A percentile compares a stretch with the other conserved stretches of the same genome.
Evolutionary conservation across 2,113 vertebrate species (phyloP).

Genomic region (Columba janthina): DNA sequence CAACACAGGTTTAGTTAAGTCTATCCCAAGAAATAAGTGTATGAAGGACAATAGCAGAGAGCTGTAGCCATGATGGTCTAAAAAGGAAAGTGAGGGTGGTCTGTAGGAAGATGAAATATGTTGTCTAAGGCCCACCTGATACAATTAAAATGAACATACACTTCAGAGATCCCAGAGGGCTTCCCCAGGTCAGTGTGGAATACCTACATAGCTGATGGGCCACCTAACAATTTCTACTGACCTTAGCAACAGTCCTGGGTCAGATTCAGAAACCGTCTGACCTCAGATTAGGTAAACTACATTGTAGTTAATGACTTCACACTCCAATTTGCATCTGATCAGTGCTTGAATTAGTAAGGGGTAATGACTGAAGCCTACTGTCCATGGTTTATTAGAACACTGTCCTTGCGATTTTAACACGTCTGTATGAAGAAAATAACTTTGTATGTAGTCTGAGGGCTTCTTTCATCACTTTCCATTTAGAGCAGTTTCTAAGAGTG

Average conservation of each 20-base stretch:
- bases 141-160: not conserved
- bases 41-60: not conserved
- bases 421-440: not conserved
- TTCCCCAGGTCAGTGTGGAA: not conserved
- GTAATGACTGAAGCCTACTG: not conserved
- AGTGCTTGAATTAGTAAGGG: not conserved
- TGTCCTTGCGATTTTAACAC: fast-evolving
- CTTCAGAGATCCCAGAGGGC: not conserved
- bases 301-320: not conserved
- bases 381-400: not conserved
- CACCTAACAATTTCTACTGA: not conserved
- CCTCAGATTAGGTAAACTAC: not conserved
- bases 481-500: not conserved
- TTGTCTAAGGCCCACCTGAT: not conserved
- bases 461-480: not conserved
- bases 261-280: not conserved
- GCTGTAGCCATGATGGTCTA: not conserved
- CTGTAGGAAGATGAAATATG: not conserved
- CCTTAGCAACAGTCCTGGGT: not conserved
- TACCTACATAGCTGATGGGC: not conserved
- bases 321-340: not conserved
- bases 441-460: not conserved
- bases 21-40: not conserved
- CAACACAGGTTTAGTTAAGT: not conserved
- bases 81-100: not conserved